Evolutionary conservation across 1,140 invertebrate genomes (phyloP), one percentile per base, ranked within the genome.

Genomic region (Ostrea edulis): DNA sequence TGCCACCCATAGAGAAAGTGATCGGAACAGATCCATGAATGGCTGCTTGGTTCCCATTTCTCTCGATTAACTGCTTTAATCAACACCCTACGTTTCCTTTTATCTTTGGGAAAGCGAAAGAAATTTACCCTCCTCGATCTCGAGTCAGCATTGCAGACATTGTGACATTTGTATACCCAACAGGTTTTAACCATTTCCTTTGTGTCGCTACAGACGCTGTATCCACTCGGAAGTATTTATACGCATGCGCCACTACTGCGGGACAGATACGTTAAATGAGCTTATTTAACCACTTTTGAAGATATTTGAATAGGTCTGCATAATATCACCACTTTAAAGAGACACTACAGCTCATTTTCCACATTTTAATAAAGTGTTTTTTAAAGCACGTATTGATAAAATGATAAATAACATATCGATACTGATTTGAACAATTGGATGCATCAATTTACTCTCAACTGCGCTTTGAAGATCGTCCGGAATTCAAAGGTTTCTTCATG

Each of bases 91-190:
- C 86, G 53, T 65, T 87, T 83, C 82, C 68, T 83, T 14, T 17
- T n/a, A 17, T 87, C 81, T 17, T 87, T 53, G 2, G 86, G 86
- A 22, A 87, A 87, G 8, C 86, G 86, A 71, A 84, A 87, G 83
- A 87, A 83, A 52, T 3, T 14, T 52, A 86, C 12, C 9, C 44
- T 35, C 22, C 44, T 62, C 82, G 44, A 29, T 25, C 51, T 87
- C 51, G 71, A 8, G 9, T 20, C 52, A 11, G n/a, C 29, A 55
- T 52, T 82, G 12, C 65, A 53, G 17, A 25, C 14, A 44, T 86
- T 81, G 11, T n/a, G n/a, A 44, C 85, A 86, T 35, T 58, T 12
- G 22, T 77, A 65, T 0, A 82, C 85, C 14, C 35, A 53, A 29
- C 35, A 52, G 0, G 8, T 44, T 25, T 20, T 86, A 12, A 51